These are phyloP conservation scores for Scaeva pyrastri DNA, from an alignment of 2,888 invertebrate genomes.

Conservation along the genomic window DNA sequence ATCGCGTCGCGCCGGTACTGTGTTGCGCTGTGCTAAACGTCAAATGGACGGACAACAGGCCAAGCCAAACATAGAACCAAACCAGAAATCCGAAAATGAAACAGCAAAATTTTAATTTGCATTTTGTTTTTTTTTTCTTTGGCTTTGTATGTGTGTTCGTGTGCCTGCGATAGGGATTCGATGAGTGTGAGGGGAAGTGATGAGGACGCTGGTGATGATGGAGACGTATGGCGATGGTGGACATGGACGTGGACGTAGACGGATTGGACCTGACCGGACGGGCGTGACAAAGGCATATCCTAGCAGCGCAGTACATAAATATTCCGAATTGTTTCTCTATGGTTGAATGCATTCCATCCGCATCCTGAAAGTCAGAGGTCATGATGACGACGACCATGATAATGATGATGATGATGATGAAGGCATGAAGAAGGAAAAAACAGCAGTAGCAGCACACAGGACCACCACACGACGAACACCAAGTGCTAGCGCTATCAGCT, in stretches of 20 bases:
- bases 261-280: slow-evolving; percentile 1
- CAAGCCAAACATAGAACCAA: slow-evolving; percentile 22
- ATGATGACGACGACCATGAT: slow-evolving; percentile 19
- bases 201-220: slow-evolving; percentile 32
- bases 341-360: slow-evolving; percentile 65
- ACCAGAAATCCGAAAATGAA: slow-evolving; percentile 13
- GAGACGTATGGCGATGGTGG: not conserved
- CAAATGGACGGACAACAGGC: slow-evolving; percentile 42
- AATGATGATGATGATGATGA: not conserved
- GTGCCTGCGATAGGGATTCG: not conserved
- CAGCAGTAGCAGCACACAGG: not conserved
- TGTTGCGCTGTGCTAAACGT: not conserved
- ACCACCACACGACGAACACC: not conserved
- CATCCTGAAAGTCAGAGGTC: slow-evolving; percentile 72
- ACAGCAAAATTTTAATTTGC: slow-evolving; percentile 64
- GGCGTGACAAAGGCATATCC: slow-evolving; percentile 45
- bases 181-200: not conserved
- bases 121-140: slow-evolving; percentile 41
- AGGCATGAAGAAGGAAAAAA: slow-evolving; percentile 13
- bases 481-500: not conserved
- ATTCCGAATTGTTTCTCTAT: slow-evolving; percentile 64
- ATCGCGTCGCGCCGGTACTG: not conserved
- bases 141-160: not conserved
- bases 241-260: not conserved
- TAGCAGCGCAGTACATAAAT: slow-evolving; percentile 31